phyloP scores from a whole-genome alignment of 2,888 invertebrate genomes.

The Drosophila helvetica region DNA sequence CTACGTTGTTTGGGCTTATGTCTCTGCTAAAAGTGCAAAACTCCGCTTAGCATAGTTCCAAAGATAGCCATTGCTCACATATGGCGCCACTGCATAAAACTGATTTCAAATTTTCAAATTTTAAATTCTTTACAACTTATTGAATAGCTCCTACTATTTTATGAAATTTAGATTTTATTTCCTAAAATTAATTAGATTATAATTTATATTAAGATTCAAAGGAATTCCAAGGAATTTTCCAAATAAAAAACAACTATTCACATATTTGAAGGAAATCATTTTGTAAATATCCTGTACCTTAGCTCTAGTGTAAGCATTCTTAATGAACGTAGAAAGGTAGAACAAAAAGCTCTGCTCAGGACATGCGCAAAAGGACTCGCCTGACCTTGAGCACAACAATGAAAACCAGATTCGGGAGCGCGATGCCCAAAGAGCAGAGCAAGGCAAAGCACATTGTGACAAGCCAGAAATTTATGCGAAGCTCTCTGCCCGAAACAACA shows the following conservation, averaged over 20 bases:
- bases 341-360: conserved; percentile 44
- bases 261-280: too few species aligned
- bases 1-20: background rate
- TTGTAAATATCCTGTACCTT: conserved; percentile 12
- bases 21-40: background rate
- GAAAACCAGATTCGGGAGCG: conserved; percentile 7
- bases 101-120: too few species aligned
- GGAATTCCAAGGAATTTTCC: background rate
- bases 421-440: conserved; percentile 30
- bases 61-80: too few species aligned
- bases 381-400: conserved; percentile 58
- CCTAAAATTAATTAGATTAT: too few species aligned
- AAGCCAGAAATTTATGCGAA: conserved; percentile 28
- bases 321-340: background rate
- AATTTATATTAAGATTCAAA: background rate
- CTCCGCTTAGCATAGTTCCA: background rate
- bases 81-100: too few species aligned
- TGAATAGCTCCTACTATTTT: too few species aligned
- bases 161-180: too few species aligned
- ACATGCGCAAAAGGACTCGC: conserved; percentile 60
- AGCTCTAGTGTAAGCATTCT: background rate
- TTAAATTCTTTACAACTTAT: too few species aligned
- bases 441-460: conserved; percentile 62
- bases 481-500: conserved; percentile 43
- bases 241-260: too few species aligned